Evolutionary conservation across 1,140 invertebrate species (phyloP).

Genomic region (Pseudomyrmex concolor): DNA sequence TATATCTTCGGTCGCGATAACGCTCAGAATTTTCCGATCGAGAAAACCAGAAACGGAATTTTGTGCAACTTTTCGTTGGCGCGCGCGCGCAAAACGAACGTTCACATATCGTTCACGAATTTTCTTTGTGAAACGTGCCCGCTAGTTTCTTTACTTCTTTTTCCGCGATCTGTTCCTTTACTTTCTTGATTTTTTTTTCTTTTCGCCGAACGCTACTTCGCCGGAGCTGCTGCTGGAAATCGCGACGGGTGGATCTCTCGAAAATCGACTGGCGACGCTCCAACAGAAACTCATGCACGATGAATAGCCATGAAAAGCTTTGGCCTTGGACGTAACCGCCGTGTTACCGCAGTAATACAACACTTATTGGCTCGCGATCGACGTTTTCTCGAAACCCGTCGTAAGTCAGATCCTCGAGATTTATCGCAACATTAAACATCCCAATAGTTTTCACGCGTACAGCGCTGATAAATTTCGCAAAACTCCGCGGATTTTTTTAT

Average conservation of each 20-base stretch:
- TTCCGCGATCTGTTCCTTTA: neutral
- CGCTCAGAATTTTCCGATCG: slow-evolving; percentile 63
- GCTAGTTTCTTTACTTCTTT: slow-evolving; percentile 7
- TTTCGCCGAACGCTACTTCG: slow-evolving; percentile 23
- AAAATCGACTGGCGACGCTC: slow-evolving; percentile 57
- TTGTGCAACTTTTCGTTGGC: slow-evolving; percentile 52
- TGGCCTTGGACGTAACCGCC: slow-evolving; percentile 39
- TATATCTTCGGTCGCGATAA: slow-evolving; percentile 62
- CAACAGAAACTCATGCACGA: slow-evolving; percentile 36
- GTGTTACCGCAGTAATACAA: slow-evolving; percentile 41
- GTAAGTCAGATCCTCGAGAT: neutral
- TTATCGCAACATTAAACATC: slow-evolving; percentile 20
- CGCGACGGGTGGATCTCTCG: slow-evolving; percentile 26
- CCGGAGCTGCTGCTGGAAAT: slow-evolving; percentile 15
- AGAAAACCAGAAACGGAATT: neutral
- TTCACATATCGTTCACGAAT: slow-evolving; percentile 59
- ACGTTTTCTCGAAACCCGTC: neutral
- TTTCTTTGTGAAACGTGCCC: slow-evolving; percentile 49
- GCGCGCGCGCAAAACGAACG: slow-evolving; percentile 16
- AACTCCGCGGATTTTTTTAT: neutral
- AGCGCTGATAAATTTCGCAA: neutral
- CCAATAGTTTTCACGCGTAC: neutral
- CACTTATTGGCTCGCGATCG: slow-evolving; percentile 3
- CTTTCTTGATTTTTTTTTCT: slow-evolving; percentile 2
- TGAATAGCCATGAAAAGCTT: slow-evolving; percentile 30